These are phyloP conservation scores for Poliocrania exsul DNA, from an alignment of 2,797 vertebrate genomes.

Conservation along the genomic window DNA sequence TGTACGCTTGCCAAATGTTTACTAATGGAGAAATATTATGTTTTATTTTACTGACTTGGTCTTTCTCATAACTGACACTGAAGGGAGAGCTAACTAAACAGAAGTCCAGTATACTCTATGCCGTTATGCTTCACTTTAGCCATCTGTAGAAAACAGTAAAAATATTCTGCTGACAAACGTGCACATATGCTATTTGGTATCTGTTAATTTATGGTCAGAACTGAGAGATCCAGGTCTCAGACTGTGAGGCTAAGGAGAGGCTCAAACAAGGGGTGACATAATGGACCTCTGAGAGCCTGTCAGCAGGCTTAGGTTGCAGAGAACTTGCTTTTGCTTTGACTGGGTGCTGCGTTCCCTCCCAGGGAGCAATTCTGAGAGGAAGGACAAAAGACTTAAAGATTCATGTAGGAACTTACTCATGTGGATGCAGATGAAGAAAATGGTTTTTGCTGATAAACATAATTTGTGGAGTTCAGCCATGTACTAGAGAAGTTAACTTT, in stretches of 20 bases:
- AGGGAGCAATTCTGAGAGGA: background rate
- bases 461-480: background rate
- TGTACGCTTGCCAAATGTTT: constrained; percentile 9
- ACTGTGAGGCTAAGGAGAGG: background rate
- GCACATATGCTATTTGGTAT: background rate
- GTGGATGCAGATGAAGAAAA: background rate
- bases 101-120: background rate
- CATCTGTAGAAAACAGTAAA: background rate
- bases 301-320: background rate
- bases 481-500: background rate
- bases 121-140: background rate
- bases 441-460: background rate
- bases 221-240: background rate
- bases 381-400: background rate
- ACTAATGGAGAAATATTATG: background rate
- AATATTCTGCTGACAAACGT: constrained; percentile 14
- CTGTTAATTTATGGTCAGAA: background rate
- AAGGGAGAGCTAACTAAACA: background rate
- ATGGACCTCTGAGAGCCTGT: background rate
- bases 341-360: background rate
- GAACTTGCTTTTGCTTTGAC: background rate
- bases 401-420: background rate
- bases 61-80: background rate
- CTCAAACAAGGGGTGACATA: background rate
- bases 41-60: background rate